Conservation (phyloP, 1,140 invertebrate genomes). For the Planococcus citri region DNA sequence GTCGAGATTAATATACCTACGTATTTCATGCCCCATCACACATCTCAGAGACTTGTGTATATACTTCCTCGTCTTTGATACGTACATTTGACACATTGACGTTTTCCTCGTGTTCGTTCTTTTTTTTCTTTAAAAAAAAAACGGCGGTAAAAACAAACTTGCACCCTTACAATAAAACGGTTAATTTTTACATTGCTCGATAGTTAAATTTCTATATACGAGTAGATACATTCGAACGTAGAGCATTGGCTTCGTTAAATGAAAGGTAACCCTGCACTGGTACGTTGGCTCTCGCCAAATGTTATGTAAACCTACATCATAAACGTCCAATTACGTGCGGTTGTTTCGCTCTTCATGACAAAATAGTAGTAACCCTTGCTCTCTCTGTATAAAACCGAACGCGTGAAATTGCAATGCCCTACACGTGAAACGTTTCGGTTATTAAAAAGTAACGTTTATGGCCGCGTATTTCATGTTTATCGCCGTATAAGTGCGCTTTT, state of each 20-base stretch:
- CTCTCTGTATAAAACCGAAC: background rate
- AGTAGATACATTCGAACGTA: background rate
- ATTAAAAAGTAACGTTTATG: slow-evolving; percentile 3
- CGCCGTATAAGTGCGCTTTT: background rate
- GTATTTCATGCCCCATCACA: too few relatives aligned
- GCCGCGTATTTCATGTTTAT: background rate
- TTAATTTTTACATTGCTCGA: background rate
- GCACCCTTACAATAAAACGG: background rate
- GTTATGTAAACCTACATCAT: background rate
- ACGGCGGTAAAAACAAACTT: too few relatives aligned
- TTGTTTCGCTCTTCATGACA: background rate
- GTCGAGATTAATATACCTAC: too few relatives aligned
- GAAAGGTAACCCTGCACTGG: background rate
- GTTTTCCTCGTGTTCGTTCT: too few relatives aligned
- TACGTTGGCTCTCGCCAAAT: background rate
- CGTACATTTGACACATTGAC: too few relatives aligned
- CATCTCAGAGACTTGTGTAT: too few relatives aligned
- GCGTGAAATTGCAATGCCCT: background rate
- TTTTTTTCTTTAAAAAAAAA: too few relatives aligned
- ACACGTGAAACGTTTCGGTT: background rate
- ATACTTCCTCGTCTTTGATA: too few relatives aligned
- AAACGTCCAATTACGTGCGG: slow-evolving; percentile 1
- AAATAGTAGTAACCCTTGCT: too few relatives aligned
- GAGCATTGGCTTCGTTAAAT: background rate
- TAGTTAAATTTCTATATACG: too few relatives aligned